Evolutionary conservation across 2,797 vertebrate genomes (phyloP), one percentile per base, ranked within the genome.

Genomic region (Falco berigora): DNA sequence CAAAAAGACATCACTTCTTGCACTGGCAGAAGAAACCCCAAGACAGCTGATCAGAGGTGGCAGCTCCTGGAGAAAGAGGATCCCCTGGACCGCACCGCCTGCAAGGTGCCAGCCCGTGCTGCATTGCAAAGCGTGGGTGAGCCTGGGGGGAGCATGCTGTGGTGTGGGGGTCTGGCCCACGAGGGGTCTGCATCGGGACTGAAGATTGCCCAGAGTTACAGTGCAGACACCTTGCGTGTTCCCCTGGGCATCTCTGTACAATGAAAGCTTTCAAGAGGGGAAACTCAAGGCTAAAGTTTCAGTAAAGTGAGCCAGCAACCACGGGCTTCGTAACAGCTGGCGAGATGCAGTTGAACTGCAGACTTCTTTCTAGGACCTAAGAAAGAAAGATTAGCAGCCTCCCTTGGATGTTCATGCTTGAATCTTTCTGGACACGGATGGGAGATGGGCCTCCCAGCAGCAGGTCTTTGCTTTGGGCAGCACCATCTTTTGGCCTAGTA

Each of bases 111-210:
- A 46, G 40, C 18, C 59, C 5, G 1, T 3, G 3, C 28, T 36
- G 25, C 34, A 5, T 42, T 44, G 8, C 50, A 38, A 28, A 27
- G 62, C 55, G 52, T 27, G 38, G 46, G 34, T 1, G 2, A 58
- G 18, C 63, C 38, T 5, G 7, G 16, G 24, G 16, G 18, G 27
- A 44, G 14, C 4, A 2, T 1, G 1, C 25, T 24, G 21, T 13
- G 62, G 17, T 50, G 6, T 8, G 9, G 19, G 42, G 32, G 14
- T 5, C 9, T 52, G 27, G 10, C 30, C 18, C 27, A 28, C 25
- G 10, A 30, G 34, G 8, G 13, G 22, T 8, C 27, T 42, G 34
- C 24, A 12, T 44, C 47, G 32, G 44, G 19, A 16, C 28, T 58
- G 20, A 49, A 62, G 55, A 40, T 13, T 38, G 38, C 22, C 50